phyloP scores from a whole-genome alignment of 1,140 invertebrate species.

The Cydia splendana region DNA sequence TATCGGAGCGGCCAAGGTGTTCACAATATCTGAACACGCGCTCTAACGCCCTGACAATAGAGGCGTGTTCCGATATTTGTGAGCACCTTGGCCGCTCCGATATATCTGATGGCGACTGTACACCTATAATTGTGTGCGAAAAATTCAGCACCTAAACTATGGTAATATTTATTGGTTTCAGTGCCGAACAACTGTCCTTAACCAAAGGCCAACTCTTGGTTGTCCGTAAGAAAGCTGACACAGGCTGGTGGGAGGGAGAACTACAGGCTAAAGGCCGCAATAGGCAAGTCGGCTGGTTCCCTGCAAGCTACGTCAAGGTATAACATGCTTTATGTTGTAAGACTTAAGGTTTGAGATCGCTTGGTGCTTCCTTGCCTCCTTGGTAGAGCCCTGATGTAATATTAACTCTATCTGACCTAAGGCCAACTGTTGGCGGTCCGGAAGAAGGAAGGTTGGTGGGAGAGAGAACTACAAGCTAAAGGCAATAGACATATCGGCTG shows the following conservation, averaged over 20 bases:
- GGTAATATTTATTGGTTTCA: no score
- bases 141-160: no score
- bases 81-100: no score
- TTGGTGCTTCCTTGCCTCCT: slow-evolving; percentile 94
- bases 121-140: no score
- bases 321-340: slow-evolving; percentile 50
- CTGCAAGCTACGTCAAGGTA: slow-evolving; percentile 97
- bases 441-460: slow-evolving; percentile 99
- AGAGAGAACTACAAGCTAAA: slow-evolving; percentile 98
- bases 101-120: no score
- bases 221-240: slow-evolving; percentile 96
- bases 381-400: no score
- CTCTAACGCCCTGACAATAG: no score
- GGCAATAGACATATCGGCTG: slow-evolving; percentile 97
- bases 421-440: slow-evolving; percentile 98
- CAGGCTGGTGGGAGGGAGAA: slow-evolving; percentile 99
- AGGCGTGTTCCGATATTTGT: no score
- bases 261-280: slow-evolving; percentile 97
- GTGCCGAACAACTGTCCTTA: slow-evolving; percentile 93
- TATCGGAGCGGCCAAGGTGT: no score
- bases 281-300: slow-evolving; percentile 98
- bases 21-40: no score
- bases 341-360: neutral
- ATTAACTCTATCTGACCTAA: slow-evolving; percentile 91
- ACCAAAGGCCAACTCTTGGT: slow-evolving; percentile 96